Conservation (phyloP, 2,797 vertebrate species). For the Eulemur rubriventer region DNA sequence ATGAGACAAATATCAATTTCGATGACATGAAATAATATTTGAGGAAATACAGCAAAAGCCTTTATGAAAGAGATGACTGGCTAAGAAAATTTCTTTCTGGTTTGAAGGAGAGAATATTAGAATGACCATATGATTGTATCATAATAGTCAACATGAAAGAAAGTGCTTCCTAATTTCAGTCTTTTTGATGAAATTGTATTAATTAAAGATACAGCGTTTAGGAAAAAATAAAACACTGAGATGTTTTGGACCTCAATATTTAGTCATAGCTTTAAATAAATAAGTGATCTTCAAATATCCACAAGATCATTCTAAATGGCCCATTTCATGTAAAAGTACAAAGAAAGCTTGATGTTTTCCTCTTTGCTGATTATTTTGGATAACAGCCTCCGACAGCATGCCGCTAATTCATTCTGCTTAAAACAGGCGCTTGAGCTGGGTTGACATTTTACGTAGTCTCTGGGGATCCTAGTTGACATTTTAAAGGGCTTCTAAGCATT, state of each 20-base stretch:
- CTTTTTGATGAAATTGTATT: neutral
- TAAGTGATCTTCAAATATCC: constrained; percentile 83
- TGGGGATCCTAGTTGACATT: constrained; percentile 98
- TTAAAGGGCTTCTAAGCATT: constrained; percentile 99
- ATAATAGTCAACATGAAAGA: neutral
- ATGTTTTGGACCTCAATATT: constrained; percentile 37
- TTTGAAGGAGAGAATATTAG: neutral
- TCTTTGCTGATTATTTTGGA: constrained; percentile 89
- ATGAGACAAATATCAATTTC: neutral
- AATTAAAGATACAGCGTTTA: constrained; percentile 34
- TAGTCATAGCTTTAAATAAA: constrained; percentile 70
- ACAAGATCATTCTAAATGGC: constrained; percentile 82
- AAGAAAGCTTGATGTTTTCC: constrained; percentile 86
- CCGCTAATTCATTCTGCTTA: constrained; percentile 98
- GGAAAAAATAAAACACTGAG: neutral
- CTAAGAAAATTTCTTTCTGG: constrained; percentile 19
- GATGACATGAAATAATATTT: neutral
- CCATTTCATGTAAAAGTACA: constrained; percentile 85
- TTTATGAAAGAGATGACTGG: neutral
- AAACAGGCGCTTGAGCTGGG: constrained; percentile 95
- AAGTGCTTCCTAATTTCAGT: neutral
- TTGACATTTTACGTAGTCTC: constrained; percentile 98
- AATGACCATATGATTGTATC: neutral
- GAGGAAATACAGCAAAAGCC: neutral
- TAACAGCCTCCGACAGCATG: constrained; percentile 86